Evolutionary conservation across 1,140 invertebrate species (phyloP).

Genomic region (Drosophila pectinifera): DNA sequence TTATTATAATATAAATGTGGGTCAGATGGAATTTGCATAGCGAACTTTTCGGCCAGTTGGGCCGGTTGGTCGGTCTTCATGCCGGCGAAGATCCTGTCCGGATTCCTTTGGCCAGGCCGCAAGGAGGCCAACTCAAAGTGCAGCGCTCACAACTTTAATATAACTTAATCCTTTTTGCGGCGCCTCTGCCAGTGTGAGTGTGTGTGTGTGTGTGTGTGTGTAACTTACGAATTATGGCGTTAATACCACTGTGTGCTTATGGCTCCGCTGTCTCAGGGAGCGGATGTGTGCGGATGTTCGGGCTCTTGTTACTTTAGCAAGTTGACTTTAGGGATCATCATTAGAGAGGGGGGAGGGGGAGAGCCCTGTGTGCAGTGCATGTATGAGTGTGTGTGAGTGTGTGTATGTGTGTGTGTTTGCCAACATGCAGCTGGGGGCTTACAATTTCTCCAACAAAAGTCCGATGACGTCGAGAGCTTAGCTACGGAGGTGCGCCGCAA

Average conservation of each 20-base stretch:
- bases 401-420: constrained; percentile 7
- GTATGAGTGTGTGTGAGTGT: constrained; percentile 3
- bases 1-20: constrained; percentile 58
- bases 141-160: constrained; percentile 76
- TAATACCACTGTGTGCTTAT: constrained; percentile 79
- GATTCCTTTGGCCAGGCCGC: constrained; percentile 30
- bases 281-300: constrained; percentile 13
- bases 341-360: constrained; percentile 36
- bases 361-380: neutral
- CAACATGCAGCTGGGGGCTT: constrained; percentile 35
- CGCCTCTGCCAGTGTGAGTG: constrained; percentile 12
- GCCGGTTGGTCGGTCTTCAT: neutral
- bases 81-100: constrained; percentile 18
- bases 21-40: constrained; percentile 66
- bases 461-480: constrained; percentile 39
- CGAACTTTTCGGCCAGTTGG: constrained; percentile 31
- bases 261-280: constrained; percentile 17
- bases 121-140: constrained; percentile 59
- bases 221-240: constrained; percentile 78
- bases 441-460: constrained; percentile 37
- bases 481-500: constrained; percentile 8
- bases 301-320: constrained; percentile 73
- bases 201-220: constrained; percentile 36
- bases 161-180: constrained; percentile 73
- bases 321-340: constrained; percentile 81